These are phyloP conservation scores for Nesidiocoris tenuis DNA, from an alignment of 2,888 invertebrate genomes.

Conservation along the genomic window DNA sequence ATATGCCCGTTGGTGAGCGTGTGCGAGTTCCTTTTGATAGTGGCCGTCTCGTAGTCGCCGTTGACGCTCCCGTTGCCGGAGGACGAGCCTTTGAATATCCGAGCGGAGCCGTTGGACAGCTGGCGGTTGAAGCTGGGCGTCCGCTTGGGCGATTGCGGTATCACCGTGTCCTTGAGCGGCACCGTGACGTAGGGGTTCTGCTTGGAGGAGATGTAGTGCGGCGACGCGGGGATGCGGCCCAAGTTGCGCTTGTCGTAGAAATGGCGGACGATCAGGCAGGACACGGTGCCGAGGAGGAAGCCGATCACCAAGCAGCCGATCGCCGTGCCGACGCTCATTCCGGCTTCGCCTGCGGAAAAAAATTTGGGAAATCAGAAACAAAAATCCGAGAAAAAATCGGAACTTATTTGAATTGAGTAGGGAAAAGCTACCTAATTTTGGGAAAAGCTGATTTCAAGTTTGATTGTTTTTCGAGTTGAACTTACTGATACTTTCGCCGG, in stretches of 20 bases:
- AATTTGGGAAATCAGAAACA: not conserved
- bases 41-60: slow-evolving; percentile 75
- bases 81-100: slow-evolving; percentile 58
- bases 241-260: slow-evolving; percentile 53
- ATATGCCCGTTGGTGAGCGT: slow-evolving; percentile 63
- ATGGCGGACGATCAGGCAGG: slow-evolving; percentile 44
- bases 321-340: slow-evolving; percentile 59
- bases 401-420: too few relatives aligned
- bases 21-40: slow-evolving; percentile 73
- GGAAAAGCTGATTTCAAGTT: too few relatives aligned
- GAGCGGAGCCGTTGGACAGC: slow-evolving; percentile 57
- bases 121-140: slow-evolving; percentile 67
- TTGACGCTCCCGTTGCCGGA: slow-evolving; percentile 68
- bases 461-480: too few relatives aligned
- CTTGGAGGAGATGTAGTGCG: slow-evolving; percentile 77
- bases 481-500: slow-evolving; percentile 36
- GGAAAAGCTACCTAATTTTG: too few relatives aligned
- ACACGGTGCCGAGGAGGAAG: slow-evolving; percentile 56
- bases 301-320: slow-evolving; percentile 57
- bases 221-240: slow-evolving; percentile 69
- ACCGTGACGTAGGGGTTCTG: slow-evolving; percentile 83
- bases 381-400: not conserved
- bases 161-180: slow-evolving; percentile 70
- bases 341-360: slow-evolving; percentile 40
- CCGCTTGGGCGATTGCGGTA: slow-evolving; percentile 57